These are phyloP conservation scores for Drosophila saltans DNA, from an alignment of 1,140 invertebrate genomes.

Conservation along the genomic window DNA sequence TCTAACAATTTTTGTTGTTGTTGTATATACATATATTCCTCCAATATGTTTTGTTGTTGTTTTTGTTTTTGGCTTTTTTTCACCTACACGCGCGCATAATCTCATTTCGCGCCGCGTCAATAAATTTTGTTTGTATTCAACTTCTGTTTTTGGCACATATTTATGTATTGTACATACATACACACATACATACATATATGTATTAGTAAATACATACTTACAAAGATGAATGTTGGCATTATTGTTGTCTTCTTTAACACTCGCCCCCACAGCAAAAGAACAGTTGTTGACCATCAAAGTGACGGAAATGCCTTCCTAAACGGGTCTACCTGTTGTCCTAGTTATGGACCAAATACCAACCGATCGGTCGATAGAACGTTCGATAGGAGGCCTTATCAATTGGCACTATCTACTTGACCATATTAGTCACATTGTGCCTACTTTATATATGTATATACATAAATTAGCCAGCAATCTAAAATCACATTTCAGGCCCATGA, in stretches of 20 bases:
- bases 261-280: slow-evolving; percentile 57
- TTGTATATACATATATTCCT: slow-evolving; percentile 16
- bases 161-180: neutral
- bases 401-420: slow-evolving; percentile 36
- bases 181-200: slow-evolving; percentile 7
- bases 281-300: slow-evolving; percentile 61
- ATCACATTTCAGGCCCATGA: slow-evolving; percentile 49
- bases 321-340: slow-evolving; percentile 49
- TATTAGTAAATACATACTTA: neutral
- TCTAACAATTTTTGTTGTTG: slow-evolving; percentile 31
- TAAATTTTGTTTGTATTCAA: slow-evolving; percentile 59
- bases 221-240: neutral
- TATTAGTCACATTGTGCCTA: slow-evolving; percentile 53
- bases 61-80: slow-evolving; percentile 35
- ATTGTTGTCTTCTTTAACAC: slow-evolving; percentile 32
- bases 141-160: slow-evolving; percentile 25
- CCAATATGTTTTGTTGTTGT: slow-evolving; percentile 12
- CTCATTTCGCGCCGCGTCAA: slow-evolving; percentile 69
- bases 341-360: slow-evolving; percentile 26
- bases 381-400: slow-evolving; percentile 37
- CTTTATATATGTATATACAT: neutral
- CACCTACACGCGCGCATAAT: slow-evolving; percentile 75
- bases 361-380: neutral
- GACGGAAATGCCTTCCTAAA: slow-evolving; percentile 48
- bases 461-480: slow-evolving; percentile 42